Evolutionary conservation across 1,140 invertebrate species (phyloP).

Genomic region (Heterodera schachtii): DNA sequence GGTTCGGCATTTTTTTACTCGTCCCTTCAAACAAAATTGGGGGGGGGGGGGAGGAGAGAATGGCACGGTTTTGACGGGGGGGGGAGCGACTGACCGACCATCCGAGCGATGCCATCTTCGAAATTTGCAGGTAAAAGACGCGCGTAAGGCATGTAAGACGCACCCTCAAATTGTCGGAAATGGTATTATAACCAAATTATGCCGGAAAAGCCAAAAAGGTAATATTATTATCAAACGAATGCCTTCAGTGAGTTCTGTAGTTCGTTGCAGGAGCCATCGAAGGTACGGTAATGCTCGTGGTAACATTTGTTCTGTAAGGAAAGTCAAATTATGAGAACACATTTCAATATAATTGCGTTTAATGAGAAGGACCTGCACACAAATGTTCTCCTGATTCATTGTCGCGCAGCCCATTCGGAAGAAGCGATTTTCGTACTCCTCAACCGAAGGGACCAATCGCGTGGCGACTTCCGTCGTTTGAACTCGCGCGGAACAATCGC

Average conservation of each 20-base stretch:
- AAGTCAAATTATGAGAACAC: not conserved
- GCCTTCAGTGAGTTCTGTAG: slow-evolving; percentile 39
- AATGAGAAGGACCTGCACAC: slow-evolving; percentile 8
- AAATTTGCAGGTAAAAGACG: slow-evolving; percentile 47
- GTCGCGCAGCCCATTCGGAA: slow-evolving; percentile 45
- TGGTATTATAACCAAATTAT: too few species aligned
- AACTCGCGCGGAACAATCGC: slow-evolving; percentile 27
- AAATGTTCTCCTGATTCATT: slow-evolving; percentile 46
- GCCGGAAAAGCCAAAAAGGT: not conserved
- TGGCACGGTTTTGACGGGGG: not conserved
- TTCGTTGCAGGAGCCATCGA: slow-evolving; percentile 55
- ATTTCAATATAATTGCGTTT: not conserved
- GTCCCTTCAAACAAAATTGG: slow-evolving; percentile 4
- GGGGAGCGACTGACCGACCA: slow-evolving; percentile 41
- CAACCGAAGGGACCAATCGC: slow-evolving; percentile 40
- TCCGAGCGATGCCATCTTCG: slow-evolving; percentile 45
- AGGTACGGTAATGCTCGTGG: slow-evolving; percentile 45
- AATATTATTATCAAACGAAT: not conserved
- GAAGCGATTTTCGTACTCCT: slow-evolving; percentile 37
- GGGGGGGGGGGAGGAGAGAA: not conserved
- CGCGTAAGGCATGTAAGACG: slow-evolving; percentile 44
- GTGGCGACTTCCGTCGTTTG: slow-evolving; percentile 41
- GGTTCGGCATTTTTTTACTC: slow-evolving; percentile 34
- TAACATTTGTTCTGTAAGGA: slow-evolving; percentile 39
- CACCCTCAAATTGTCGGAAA: slow-evolving; percentile 38